Base-by-base conservation (phyloP, 2,113 vertebrate species). In the Vidua chalybeata region DNA sequence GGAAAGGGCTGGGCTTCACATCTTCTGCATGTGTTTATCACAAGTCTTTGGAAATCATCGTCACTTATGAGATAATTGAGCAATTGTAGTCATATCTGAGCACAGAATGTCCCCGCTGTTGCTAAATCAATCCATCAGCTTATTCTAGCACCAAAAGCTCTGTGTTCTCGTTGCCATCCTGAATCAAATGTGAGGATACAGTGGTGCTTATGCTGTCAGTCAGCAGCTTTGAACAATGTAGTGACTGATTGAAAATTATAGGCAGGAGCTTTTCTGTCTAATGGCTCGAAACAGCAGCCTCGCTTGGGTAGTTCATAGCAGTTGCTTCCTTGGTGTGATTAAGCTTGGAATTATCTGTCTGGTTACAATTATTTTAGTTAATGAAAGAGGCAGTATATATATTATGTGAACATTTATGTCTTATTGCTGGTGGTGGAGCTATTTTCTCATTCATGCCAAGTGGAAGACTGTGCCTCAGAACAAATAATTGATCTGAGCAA, bases 161-260 rank as follows among this genome's bases (percentile, higher is more conserved):
- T 87, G 37, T 79, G 85, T 66, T 96, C 84, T 64, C 45, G 3
- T 64, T 94, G 68, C n/a, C 72, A 27, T 82, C 58, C 80, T 93
- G 90, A 95, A 88, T 93, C 87, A 94, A 88, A 92, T 27, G 74
- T 2, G 75, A 87, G 87, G 93, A 55, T 90, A 26, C 79, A 79
- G 96, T 16, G 37, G 81, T 95, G 90, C 94, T 98, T 96, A 92
- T 58, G 75, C 94, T 97, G 95, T 97, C 96, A 96, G 56, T 97
- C 89, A 94, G 69, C 78, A 93, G 95, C 94, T 95, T 87, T 89
- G 95, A 98, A 98, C 96, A 98, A 97, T 94, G 68, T 19, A 76
- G 85, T 52, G 78, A 91, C 96, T 98, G 97, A 98, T 95, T 97
- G 96, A 93, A 98, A 98, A 97, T 97, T 97, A 94, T 22, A 97